Conservation (phyloP, 2,888 invertebrate species). For the Halictus quadricinctus region DNA sequence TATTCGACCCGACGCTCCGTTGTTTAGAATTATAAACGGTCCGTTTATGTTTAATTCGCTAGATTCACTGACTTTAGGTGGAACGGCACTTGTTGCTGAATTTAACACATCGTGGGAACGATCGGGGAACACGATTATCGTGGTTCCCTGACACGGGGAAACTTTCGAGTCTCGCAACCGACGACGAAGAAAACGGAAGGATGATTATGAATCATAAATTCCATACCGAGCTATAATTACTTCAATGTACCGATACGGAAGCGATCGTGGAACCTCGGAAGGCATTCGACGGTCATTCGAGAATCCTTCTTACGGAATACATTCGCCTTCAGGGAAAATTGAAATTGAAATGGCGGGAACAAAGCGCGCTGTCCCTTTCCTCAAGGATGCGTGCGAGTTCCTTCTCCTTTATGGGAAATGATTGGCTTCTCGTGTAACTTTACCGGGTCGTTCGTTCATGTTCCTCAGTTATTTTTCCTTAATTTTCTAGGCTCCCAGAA, state of each 20-base stretch:
- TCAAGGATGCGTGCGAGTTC: not conserved
- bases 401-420: not conserved
- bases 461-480: too few species aligned
- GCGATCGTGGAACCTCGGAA: not conserved
- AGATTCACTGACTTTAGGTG: too few species aligned
- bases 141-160: not conserved
- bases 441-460: too few species aligned
- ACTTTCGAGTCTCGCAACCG: not conserved
- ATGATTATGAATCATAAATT: constrained; percentile 12
- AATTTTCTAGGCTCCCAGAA: too few species aligned
- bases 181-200: not conserved
- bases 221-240: constrained; percentile 4
- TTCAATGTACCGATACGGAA: not conserved
- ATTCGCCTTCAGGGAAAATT: not conserved
- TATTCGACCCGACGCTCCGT: too few species aligned
- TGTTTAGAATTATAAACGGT: too few species aligned
- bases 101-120: too few species aligned
- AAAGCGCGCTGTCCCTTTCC: not conserved
- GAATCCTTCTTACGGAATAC: not conserved
- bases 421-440: not conserved
- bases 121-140: too few species aligned
- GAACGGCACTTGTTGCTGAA: too few species aligned
- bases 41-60: too few species aligned
- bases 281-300: not conserved
- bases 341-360: not conserved